Evolutionary conservation across 2,888 invertebrate species (phyloP), one percentile per base, ranked within the genome.

Genomic region (Agrenia bidenticulata): DNA sequence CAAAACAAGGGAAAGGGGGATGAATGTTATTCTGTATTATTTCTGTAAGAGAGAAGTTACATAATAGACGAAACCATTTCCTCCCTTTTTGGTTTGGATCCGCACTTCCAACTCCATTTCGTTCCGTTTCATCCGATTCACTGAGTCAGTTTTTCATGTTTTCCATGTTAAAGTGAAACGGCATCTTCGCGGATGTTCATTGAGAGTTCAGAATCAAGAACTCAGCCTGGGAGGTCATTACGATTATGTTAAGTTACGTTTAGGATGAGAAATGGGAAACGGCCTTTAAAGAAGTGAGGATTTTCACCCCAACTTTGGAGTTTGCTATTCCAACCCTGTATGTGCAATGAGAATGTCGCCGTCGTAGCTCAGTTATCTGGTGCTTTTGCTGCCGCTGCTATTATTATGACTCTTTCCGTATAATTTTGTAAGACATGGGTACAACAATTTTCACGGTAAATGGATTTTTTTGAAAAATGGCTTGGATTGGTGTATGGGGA

Each of bases 401-500:
- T 17, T 54, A 54, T 54, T 54, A 54, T 54, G 54, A 54, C 54
- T 54, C 54, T 32, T 54, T 27, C 54, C 54, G 32, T 54, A 27
- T 54, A 54, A 54, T 54, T 54, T 54, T n/a, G 54, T 54, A 54
- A 54, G 54, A 54, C 51, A 67, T 64, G 64, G 64, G 61, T 64
- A 37, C 62, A 61, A 57, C 64, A 68, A 68, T 65, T 68, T 68
- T 68, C 68, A 68, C 62, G 68, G 68, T 65, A 63, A 68, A 65
- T 62, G 65, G 61, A 58, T 54, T 59, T 65, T 64, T 68, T 68
- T 68, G 54, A 54, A 54, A 54, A 54, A 54, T 54, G 54, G 17
- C 27, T 32, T 27, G 32, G 19, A 54, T 54, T 17, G 54, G 54
- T 54, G 54, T 24, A 26, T 32, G 27, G 54, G 54, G 54, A 54